Base-by-base conservation (phyloP, 2,113 vertebrate species). In the Maccullochella peelii region DNA sequence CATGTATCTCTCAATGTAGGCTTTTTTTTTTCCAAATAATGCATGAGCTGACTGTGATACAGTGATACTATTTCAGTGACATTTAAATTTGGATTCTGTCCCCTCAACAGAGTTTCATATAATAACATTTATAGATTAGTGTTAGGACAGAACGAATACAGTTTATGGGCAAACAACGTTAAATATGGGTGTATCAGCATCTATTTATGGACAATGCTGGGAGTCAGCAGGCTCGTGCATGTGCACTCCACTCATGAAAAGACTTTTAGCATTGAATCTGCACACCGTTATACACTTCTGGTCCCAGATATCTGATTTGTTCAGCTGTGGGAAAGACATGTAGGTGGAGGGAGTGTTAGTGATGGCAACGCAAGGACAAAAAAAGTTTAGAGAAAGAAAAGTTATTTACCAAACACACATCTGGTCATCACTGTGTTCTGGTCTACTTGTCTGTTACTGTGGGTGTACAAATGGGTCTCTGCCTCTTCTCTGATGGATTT, bases 141-240 rank as follows among this genome's bases (percentile, higher is more conserved):
- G 30, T 59, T 14, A 62, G 50, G 62, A 42, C 33, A 50, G 1
- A 63, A 21, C 5, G 4, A 78, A 72, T 57, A 18, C 16, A 42
- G 61, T 65, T 72, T 72, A 59, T 76, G 23, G 38, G 63, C n/a
- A 33, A 79, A 75, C 74, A 63, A 70, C 25, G 40, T 68, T 20
- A 14, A n/a, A 61, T 33, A 10, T 10, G 62, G 75, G 58, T 40
- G 42, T 68, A 67, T 72, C 75, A 27, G 25, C 57, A 47, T 72
- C 0, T 84, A 70, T 82, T 77, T 73, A 65, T 38, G 44, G 42
- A 16, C 8, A 21, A 6, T 5, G 10, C 18, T 62, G 47, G 10
- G 67, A 49, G 38, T 65, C 36, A 40, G 65, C 40, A 27, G 49
- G 62, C 52, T 3, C 30, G 14, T 44, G n/a, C 14, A 36, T 5